Base-by-base conservation (phyloP, 2,888 invertebrate species). In the Eledone cirrhosa region DNA sequence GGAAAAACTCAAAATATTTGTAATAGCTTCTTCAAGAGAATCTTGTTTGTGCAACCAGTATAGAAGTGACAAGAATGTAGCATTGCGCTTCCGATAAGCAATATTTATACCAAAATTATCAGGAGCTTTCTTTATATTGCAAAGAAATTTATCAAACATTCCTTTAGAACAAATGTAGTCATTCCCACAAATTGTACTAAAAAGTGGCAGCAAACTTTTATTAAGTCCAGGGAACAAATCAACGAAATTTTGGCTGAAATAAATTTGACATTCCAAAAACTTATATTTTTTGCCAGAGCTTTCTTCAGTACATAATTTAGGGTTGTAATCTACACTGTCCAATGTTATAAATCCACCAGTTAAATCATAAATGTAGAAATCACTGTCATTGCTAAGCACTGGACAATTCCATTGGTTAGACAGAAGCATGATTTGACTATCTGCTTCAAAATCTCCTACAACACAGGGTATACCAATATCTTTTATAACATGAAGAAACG, bases 311-410 rank as follows among this genome's bases (percentile, higher is more conserved):
- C 53, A 69, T 27, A 67, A 22, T 2, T 59, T 67, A 1, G 83
- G 82, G 29, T 83, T 82, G 63, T 87, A 84, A 80, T 88, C 87
- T 1, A 90, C 79, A 79, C 89, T 88, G 80, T 91, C 89, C 47
- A 95, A 93, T 0, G 96, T 95, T 83, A 98, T 94, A 85, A 96
- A 97, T 0, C 92, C 92, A 31, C 84, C 86, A 2, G 93, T 91
- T 0, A 96, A 94, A 91, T 95, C 95, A 90, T 95, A 96, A 82
- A 98, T 94, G 87, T 94, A 97, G 91, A 97, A 98, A 91, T 98
- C 98, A 0, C 97, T 97, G 91, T 98, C 98, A 85, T 95, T 95
- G 87, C 97, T 97, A 5, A 98, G 90, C 2, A 98, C 94, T 0
- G 97, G 97, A 86, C 96, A 97, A 63, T 94, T 92, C 2, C 96